Conservation (phyloP, 1,140 invertebrate species). For the Trinorchestia longiramus region DNA sequence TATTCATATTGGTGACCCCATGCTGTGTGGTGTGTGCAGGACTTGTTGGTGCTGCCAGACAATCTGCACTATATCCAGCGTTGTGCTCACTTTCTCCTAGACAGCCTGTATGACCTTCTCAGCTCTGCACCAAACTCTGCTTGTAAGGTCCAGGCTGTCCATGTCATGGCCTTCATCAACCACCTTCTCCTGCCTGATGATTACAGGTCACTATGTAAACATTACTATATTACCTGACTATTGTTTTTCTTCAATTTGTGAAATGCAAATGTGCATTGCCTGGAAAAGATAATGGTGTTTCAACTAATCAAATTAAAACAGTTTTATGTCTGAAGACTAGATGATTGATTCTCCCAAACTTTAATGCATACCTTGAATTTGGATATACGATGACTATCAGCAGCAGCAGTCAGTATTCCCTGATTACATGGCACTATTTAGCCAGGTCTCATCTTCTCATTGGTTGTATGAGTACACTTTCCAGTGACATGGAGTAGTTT, state of each 20-base stretch:
- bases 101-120: constrained; percentile 36
- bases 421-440: no score
- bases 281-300: no score
- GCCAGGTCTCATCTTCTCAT: no score
- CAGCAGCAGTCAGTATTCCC: no score
- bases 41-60: background rate
- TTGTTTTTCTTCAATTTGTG: background rate
- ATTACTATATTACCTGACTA: background rate
- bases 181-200: constrained; percentile 6
- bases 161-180: constrained; percentile 35
- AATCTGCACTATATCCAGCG: constrained; percentile 21
- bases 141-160: constrained; percentile 28
- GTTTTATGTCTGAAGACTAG: no score
- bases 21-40: background rate
- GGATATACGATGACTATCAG: no score
- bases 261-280: no score
- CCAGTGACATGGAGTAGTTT: no score
- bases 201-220: background rate
- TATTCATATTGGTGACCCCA: background rate
- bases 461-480: no score
- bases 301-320: no score
- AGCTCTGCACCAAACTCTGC: background rate
- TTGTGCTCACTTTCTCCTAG: constrained; percentile 41
- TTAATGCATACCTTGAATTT: no score
- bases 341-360: no score